Evolutionary conservation across 2,888 invertebrate species (phyloP), one percentile per base, ranked within the genome.

Genomic region (Amiota communis): DNA sequence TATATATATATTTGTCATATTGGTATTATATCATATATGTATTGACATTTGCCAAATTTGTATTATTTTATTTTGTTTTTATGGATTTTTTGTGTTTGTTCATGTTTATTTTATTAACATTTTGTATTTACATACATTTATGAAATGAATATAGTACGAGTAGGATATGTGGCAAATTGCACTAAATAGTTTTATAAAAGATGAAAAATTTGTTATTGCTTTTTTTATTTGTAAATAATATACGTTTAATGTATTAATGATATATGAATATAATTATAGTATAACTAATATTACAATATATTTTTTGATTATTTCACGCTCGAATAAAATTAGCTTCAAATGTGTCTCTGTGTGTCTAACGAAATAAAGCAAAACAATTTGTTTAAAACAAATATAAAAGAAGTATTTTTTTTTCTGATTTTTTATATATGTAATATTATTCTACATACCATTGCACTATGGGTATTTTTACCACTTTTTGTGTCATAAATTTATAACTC

Each of bases 261-360:
- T 36, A 36, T 36, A 36, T 36, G 6, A 36, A 36, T 4, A 36
- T 36, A 36, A 36, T 36, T 6, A 9, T 59, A 65, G n/a, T 65
- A 46, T 65, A 48, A 20, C 11, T 11, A 23, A 23, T 23, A 23
- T 17, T 47, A 49, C 11, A 49, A 12, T 65, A 65, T 63, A 63
- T 65, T 48, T 65, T 65, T 65, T 65, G 17, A 65, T 17, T 48
- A 48, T 65, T 65, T 49, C 48, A 65, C 47, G 46, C n/a, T 65
- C 65, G 17, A 65, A 65, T 65, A 65, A 36, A 36, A 49, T 20
- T 48, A 65, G 65, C 48, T 48, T 65, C n/a, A 65, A 65, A 65
- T 65, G 65, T 48, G 11, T 47, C 48, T 65, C 48, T 65, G 65
- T 48, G 17, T 47, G 65, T 65, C 48, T 65, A 65, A 65, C 8